phyloP scores from a whole-genome alignment of 1,140 invertebrate species.

The Chironomus tepperi region DNA sequence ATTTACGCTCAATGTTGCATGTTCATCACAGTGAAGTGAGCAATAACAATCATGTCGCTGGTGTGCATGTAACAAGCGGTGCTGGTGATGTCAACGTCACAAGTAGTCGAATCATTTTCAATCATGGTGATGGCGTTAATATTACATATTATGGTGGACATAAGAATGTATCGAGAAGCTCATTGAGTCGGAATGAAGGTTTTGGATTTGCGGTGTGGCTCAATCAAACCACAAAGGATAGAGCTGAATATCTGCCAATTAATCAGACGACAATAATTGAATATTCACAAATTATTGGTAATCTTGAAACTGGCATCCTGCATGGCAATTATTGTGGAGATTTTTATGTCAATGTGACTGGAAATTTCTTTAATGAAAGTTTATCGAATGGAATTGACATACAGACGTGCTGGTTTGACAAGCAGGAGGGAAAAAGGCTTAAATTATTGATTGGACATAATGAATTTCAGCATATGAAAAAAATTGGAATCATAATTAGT shows the following conservation, averaged over 20 bases:
- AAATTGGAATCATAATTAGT: slow-evolving; percentile 66
- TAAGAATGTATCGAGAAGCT: slow-evolving; percentile 75
- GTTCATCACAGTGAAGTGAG: slow-evolving; percentile 73
- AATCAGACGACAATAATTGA: slow-evolving; percentile 79
- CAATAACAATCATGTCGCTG: slow-evolving; percentile 79
- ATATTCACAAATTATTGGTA: slow-evolving; percentile 77
- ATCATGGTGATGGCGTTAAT: slow-evolving; percentile 85
- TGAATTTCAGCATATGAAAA: slow-evolving; percentile 64
- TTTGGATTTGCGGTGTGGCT: slow-evolving; percentile 81
- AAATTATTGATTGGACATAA: slow-evolving; percentile 80
- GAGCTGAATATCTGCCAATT: slow-evolving; percentile 61
- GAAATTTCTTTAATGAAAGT: slow-evolving; percentile 73
- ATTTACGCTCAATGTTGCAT: slow-evolving; percentile 69
- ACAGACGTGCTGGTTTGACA: slow-evolving; percentile 62
- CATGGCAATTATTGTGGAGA: slow-evolving; percentile 67
- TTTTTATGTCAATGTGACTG: slow-evolving; percentile 74
- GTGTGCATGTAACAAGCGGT: slow-evolving; percentile 74
- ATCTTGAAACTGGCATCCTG: slow-evolving; percentile 75
- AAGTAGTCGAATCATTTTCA: slow-evolving; percentile 77
- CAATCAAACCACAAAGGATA: slow-evolving; percentile 70
- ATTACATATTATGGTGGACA: slow-evolving; percentile 86
- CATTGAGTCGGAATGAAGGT: slow-evolving; percentile 68
- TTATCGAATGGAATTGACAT: slow-evolving; percentile 66
- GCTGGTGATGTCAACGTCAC: slow-evolving; percentile 91
- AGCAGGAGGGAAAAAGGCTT: slow-evolving; percentile 45